Conservation (phyloP, 2,113 vertebrate genomes). For the Ictidomys tridecemlineatus region DNA sequence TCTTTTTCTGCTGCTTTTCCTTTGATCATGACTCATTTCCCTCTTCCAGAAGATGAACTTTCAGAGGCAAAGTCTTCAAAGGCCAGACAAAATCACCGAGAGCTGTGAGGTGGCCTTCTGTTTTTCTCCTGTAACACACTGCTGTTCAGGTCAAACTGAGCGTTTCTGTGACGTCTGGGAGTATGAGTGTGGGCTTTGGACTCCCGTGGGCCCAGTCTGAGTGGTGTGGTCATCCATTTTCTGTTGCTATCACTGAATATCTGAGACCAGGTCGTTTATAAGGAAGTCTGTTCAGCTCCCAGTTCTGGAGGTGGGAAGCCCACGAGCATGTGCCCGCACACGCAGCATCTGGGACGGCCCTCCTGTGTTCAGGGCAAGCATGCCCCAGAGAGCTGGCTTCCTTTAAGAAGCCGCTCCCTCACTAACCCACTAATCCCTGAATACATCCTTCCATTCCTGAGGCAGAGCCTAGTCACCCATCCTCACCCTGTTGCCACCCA, state of each 20-base stretch:
- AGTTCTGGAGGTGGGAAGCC: neutral
- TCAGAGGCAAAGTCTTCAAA: neutral
- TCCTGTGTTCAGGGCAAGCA: neutral
- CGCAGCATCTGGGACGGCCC: neutral
- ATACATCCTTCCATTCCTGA: neutral
- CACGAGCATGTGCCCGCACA: neutral
- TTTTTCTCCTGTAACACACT: neutral
- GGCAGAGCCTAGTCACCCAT: neutral
- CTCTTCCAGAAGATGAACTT: neutral
- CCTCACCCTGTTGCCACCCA: neutral
- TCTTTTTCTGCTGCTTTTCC: neutral
- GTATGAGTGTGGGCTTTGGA: neutral
- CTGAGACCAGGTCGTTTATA: neutral
- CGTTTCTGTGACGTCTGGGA: neutral
- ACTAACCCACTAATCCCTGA: neutral
- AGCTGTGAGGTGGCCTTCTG: neutral
- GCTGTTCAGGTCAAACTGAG: neutral
- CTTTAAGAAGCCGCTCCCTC: neutral
- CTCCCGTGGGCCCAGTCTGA: neutral
- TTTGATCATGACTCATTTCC: neutral
- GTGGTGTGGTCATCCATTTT: accelerated
- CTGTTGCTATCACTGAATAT: neutral
- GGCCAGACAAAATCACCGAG: neutral
- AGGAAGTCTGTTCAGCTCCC: neutral
- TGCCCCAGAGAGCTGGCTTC: no score